Evolutionary conservation across 1,140 invertebrate genomes (phyloP), one percentile per base, ranked within the genome.

Genomic region (Hyles vespertilio): DNA sequence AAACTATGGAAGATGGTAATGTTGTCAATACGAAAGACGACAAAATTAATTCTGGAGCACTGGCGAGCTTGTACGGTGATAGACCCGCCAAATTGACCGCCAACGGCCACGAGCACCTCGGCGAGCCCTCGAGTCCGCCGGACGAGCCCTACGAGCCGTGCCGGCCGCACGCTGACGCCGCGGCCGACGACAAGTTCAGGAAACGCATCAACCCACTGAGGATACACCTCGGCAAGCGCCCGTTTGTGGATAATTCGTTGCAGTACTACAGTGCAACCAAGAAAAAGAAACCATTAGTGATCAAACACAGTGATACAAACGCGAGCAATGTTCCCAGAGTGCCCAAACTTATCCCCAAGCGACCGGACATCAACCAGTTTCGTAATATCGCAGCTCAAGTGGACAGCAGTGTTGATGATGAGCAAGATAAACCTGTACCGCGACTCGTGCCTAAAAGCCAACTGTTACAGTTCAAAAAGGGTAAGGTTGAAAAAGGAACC

Each of bases 1-100:
- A 86, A 87, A 86, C 77, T 86, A 89, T 87, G 84, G 84, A 89
- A 82, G 86, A 89, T 86, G 86, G 84, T 89, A 86, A 89, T 79
- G 65, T 74, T 72, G 65, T 66, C 69, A 79, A 79, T 67, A 72
- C 74, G 66, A 84, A 77, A 71, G 83, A 89, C 58, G 84, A 89
- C 64, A 86, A 79, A 75, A 74, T 73, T 61, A 62, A 68, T 59
- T 48, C 78, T 64, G 62, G 74, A 56, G 70, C 77, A 56, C 69
- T 81, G 63, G 66, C 74, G 59, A 86, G 74, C 58, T 71, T 84
- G 61, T 83, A 83, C 54, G 65, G 71, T 56, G 82, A 88, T 56
- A 69, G 75, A 56, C 59, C 73, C 56, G 63, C 64, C 59, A 84
- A 80, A 77, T 67, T 83, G 53, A 79, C 82, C 33, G 61, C 85